phyloP scores from a whole-genome alignment of 2,113 vertebrate species.

The Delphinus delphis region DNA sequence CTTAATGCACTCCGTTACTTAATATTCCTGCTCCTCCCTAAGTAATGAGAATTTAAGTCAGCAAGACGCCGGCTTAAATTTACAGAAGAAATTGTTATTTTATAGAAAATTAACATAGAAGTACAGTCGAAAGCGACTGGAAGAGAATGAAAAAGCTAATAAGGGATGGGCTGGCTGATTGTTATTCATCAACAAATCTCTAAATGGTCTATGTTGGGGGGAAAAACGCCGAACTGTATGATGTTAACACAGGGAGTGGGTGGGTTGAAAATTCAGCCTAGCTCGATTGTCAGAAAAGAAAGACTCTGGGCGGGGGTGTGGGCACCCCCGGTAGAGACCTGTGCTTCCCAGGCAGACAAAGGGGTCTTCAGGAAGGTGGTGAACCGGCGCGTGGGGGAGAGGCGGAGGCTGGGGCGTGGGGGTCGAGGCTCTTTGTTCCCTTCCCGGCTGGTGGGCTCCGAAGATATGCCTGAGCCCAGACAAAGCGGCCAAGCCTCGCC shows the following conservation, averaged over 20 bases:
- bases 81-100: background rate
- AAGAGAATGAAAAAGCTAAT: background rate
- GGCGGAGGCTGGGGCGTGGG: background rate
- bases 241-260: background rate
- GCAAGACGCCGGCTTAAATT: background rate
- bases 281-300: background rate
- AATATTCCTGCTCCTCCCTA: background rate
- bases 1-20: slow-evolving; percentile 34
- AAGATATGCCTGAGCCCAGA: background rate
- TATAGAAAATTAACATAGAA: background rate
- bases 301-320: background rate
- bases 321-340: background rate
- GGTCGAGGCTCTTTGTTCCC: slow-evolving; percentile 64
- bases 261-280: background rate
- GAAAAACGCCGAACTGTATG: background rate
- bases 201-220: background rate
- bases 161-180: background rate
- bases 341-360: slow-evolving; percentile 63
- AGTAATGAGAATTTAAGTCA: background rate
- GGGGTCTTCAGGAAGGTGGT: slow-evolving; percentile 54
- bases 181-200: background rate
- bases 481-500: slow-evolving; percentile 39
- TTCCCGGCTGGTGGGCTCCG: background rate
- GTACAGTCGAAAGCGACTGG: background rate
- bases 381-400: background rate